Evolutionary conservation across 2,888 invertebrate species (phyloP), one percentile per base, ranked within the genome.

Genomic region (Conchocele bisecta): DNA sequence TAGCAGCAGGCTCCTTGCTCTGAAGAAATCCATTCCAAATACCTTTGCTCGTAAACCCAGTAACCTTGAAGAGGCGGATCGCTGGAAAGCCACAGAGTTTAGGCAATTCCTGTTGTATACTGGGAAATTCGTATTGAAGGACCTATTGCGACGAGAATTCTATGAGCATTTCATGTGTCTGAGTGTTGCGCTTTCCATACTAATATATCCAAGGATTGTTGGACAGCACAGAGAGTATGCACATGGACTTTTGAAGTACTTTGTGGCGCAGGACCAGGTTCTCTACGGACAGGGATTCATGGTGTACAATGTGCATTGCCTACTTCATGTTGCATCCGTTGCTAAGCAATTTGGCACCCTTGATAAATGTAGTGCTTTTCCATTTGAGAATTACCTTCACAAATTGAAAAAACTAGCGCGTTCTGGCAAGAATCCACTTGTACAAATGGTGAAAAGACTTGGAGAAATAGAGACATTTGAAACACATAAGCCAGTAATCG

Each of bases 51-150:
- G 86, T 29, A 82, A 80, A 58, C 86, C 84, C 7, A 70, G 86
- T 56, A 41, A 75, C 9, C 51, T 88, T 17, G 42, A 20, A 46
- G 75, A 82, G 17, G 41, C 81, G 17, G 65, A 76, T 24, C 64
- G 68, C 6, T 88, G 83, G 81, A 88, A 88, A 73, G 85, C 82
- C 7, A 85, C 86, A 4, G 86, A 88, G 1, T 13, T 28, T n/a
- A 24, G 56, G 17, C 56, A 37, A 26, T 1, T 44, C 22, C 46
- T 44, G n/a, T 1, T 44, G 20, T 3, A 44, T 44, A 17, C 46
- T 26, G 61, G 50, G 24, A 46, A 61, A 15, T 9, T 61, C 28
- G 53, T 61, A 7, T 28, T 61, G 37, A 58, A 54, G 42, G 39
- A 33, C 20, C 17, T 63, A 5, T 26, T 63, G n/a, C 11, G 24